These are phyloP conservation scores for Entomobrya proxima DNA, from an alignment of 2,888 invertebrate species.

Conservation along the genomic window DNA sequence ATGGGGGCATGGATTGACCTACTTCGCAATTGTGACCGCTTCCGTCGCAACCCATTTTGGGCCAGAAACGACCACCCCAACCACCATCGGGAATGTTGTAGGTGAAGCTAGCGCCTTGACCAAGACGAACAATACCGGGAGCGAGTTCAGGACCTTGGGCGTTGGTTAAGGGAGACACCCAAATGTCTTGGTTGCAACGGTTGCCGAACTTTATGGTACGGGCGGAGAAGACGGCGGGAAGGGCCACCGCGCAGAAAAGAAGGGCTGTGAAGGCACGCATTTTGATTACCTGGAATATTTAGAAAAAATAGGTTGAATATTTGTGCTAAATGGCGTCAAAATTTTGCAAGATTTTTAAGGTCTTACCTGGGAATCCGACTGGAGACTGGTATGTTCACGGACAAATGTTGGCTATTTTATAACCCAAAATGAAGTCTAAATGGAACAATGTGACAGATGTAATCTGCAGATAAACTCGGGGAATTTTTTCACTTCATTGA, in stretches of 20 bases:
- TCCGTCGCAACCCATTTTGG: constrained; percentile 64
- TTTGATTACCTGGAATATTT: no score
- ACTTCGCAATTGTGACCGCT: constrained; percentile 67
- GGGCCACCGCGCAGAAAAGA: not conserved
- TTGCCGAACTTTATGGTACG: constrained; percentile 57
- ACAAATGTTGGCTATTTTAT: no score
- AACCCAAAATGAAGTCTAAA: no score
- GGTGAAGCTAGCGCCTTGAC: constrained; percentile 38
- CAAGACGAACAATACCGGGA: constrained; percentile 57
- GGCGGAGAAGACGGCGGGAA: not conserved
- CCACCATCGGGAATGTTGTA: constrained; percentile 67
- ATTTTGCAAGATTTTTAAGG: no score
- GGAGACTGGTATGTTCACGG: no score
- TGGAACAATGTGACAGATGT: no score
- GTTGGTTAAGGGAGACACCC: constrained; percentile 65
- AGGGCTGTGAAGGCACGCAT: constrained; percentile 36
- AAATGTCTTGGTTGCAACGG: constrained; percentile 58
- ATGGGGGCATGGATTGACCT: constrained; percentile 68
- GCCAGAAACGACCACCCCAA: constrained; percentile 72
- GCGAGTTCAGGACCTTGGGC: constrained; percentile 59
- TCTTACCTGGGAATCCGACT: no score
- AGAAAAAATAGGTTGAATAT: no score
- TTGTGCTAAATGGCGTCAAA: no score
- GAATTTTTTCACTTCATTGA: no score
- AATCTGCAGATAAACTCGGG: no score